Evolutionary conservation across 37 sponge, comb jelly and placozoan species (phyloP).

Genomic region (Ianthella basta): DNA sequence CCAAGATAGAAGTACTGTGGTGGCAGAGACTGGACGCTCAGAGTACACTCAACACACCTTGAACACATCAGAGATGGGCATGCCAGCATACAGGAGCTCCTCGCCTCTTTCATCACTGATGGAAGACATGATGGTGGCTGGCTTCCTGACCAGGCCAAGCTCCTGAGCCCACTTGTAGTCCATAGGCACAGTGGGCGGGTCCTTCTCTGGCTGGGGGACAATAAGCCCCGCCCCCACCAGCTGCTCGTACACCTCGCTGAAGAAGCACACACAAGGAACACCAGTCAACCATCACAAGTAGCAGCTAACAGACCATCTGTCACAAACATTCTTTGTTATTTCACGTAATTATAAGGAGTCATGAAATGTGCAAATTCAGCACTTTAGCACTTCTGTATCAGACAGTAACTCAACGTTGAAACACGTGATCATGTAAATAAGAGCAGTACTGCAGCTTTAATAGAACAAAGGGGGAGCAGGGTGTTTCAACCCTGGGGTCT

Average conservation of each 20-base stretch:
- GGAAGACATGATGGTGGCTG: constrained; percentile 90
- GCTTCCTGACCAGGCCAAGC: constrained; percentile 93
- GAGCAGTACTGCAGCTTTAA: too few species aligned
- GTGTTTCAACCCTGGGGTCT: too few species aligned
- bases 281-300: too few species aligned
- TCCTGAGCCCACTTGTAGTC: constrained; percentile 99
- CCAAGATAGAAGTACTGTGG: too few species aligned
- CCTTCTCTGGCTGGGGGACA: constrained; percentile 81
- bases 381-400: neutral
- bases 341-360: too few species aligned
- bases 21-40: too few species aligned
- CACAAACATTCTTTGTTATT: too few species aligned
- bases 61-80: constrained; percentile 96
- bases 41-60: constrained; percentile 60
- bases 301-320: too few species aligned
- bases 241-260: constrained; percentile 88
- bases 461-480: too few species aligned
- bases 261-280: neutral
- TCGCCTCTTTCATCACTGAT: constrained; percentile 98
- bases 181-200: constrained; percentile 94
- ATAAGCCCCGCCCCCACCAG: constrained; percentile 74
- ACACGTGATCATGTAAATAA: too few species aligned
- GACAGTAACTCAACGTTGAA: too few species aligned
- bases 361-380: neutral
- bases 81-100: constrained; percentile 96